phyloP scores from a whole-genome alignment of 2,797 vertebrate species.

The Gymnoscopelus microlampas region DNA sequence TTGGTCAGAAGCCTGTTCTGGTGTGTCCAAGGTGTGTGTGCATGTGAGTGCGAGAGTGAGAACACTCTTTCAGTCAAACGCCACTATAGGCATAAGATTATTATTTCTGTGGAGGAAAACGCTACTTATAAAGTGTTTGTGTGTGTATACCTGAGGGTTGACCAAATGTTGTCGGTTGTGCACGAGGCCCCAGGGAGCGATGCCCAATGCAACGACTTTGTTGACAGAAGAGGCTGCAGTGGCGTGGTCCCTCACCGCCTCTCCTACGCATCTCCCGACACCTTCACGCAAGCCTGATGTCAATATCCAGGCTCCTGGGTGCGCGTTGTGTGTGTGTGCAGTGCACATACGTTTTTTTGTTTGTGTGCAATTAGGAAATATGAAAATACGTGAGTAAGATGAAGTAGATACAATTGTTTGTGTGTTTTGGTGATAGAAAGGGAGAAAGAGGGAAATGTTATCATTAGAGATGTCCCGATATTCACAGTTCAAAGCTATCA shows the following conservation, averaged over 20 bases:
- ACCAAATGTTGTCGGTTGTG: constrained; percentile 78
- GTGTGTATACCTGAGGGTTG: constrained; percentile 82
- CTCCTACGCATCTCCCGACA: constrained; percentile 86
- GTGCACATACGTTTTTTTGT: not conserved
- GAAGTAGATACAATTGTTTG: not conserved
- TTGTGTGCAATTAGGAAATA: not conserved
- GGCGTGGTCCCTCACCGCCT: constrained; percentile 89
- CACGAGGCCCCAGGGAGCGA: constrained; percentile 89
- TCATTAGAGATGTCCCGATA: not conserved
- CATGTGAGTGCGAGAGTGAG: too few relatives aligned
- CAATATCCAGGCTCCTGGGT: constrained; percentile 90
- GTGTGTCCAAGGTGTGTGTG: not conserved
- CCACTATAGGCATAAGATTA: too few relatives aligned
- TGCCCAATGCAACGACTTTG: constrained; percentile 89
- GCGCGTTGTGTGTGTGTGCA: not conserved
- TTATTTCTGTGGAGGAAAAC: too few relatives aligned
- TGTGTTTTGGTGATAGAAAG: not conserved
- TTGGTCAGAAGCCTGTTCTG: not conserved
- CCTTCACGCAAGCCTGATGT: constrained; percentile 87
- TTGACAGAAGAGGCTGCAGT: constrained; percentile 81
- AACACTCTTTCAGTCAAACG: too few relatives aligned
- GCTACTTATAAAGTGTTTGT: too few relatives aligned
- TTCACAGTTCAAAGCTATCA: not conserved
- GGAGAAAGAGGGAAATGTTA: not conserved
- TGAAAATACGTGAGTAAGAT: not conserved